phyloP scores from a whole-genome alignment of 2,113 vertebrate genomes.

The Psilopogon haemacephalus region DNA sequence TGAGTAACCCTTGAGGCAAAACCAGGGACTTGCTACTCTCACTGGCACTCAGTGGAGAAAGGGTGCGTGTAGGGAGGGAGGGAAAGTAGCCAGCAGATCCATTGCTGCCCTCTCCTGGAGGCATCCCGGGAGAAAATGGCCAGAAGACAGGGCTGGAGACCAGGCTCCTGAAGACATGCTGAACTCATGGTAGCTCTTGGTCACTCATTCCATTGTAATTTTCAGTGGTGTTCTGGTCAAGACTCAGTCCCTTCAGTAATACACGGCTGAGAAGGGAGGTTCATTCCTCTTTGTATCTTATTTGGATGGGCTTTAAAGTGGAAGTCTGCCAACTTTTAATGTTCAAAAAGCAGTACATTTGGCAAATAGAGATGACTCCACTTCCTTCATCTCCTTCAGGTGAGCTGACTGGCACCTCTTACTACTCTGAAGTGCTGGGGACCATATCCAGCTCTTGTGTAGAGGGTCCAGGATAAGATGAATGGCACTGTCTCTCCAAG shows the following conservation, averaged over 20 bases:
- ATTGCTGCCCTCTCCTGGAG: constrained; percentile 73
- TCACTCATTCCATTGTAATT: neutral
- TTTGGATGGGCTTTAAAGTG: neutral
- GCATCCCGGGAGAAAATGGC: constrained; percentile 1
- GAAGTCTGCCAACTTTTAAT: neutral
- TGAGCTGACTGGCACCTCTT: neutral
- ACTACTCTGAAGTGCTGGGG: neutral
- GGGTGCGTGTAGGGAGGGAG: neutral
- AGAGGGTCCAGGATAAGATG: neutral
- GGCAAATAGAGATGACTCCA: neutral
- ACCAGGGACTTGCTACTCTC: neutral
- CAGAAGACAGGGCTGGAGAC: neutral
- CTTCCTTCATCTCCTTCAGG: neutral
- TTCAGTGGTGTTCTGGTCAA: neutral
- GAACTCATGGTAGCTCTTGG: neutral
- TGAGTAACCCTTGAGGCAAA: constrained; percentile 39
- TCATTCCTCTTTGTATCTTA: neutral
- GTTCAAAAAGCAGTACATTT: neutral
- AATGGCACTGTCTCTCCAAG: neutral
- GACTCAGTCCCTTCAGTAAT: neutral
- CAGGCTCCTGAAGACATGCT: neutral
- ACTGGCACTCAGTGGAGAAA: neutral
- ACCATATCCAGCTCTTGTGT: neutral
- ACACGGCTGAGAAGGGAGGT: neutral
- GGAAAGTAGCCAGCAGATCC: constrained; percentile 25